Conservation (phyloP, 2,797 vertebrate genomes). For the Decapterus maruadsi region DNA sequence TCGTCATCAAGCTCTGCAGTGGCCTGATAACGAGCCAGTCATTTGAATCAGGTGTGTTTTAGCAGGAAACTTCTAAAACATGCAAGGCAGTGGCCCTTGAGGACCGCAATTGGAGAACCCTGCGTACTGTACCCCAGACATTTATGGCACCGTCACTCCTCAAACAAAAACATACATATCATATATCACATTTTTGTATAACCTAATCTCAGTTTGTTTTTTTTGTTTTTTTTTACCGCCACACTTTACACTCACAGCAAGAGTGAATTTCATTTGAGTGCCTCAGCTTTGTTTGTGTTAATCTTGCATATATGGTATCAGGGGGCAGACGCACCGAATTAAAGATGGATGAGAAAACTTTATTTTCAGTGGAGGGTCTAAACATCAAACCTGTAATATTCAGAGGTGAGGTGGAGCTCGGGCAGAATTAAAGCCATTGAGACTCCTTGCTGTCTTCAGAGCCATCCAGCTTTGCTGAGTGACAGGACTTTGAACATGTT, state of each 20-base stretch:
- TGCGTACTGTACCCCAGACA: no score
- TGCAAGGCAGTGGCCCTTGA: no score
- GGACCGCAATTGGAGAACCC: no score
- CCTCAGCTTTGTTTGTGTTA: slow-evolving; percentile 7
- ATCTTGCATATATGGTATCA: slow-evolving; percentile 7
- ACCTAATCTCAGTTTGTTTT: no score
- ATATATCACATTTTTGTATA: neutral
- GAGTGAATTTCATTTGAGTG: neutral
- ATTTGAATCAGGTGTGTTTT: no score
- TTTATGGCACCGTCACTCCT: no score
- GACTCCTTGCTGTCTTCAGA: slow-evolving; percentile 41
- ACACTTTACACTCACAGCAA: neutral
- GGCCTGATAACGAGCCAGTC: no score
- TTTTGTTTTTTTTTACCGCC: neutral
- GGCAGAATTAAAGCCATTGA: slow-evolving; percentile 37
- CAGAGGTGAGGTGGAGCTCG: slow-evolving; percentile 10
- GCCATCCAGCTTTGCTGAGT: slow-evolving; percentile 36
- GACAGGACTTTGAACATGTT: slow-evolving; percentile 63
- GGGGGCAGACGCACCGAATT: slow-evolving; percentile 11
- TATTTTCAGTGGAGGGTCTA: slow-evolving; percentile 28
- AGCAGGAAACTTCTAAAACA: no score
- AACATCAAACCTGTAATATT: slow-evolving; percentile 48
- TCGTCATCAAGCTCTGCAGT: no score
- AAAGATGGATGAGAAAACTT: neutral
- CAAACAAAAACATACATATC: neutral